Evolutionary conservation across 92 coral and sea anemone genomes (phyloP), one percentile per base, ranked within the genome.

Genomic region (Zoanthus sansibaricus): DNA sequence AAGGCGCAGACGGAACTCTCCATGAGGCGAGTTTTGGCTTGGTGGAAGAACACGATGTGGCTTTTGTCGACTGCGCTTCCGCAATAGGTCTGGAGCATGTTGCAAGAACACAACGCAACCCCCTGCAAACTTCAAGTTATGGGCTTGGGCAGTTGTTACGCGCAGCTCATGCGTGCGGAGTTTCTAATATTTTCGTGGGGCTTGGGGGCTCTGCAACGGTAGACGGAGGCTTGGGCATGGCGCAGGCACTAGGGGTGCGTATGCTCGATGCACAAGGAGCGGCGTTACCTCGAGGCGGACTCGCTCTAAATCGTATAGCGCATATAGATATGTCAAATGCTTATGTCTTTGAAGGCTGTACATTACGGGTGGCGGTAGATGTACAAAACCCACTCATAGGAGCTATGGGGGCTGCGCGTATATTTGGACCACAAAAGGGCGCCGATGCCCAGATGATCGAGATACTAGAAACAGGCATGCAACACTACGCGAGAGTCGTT

Each of bases 161-260:
- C 6, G 71, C 42, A 6, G 84, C 84, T 9, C 31, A 30, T 14
- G 31, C 32, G 25, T 15, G 16, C 1, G 84, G 84, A 16, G 20
- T 15, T 12, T 12, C 12, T 3, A 14, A 78, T 3, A 16, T 78
- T 17, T 6, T 78, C 33, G 47, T 78, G 0, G 84, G 84, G 0
- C 9, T 78, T 14, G 84, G 84, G 7, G 84, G 84, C 17, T 6
- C 15, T 14, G 84, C 84, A 9, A 78, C 84, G 42, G 46, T 30
- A 20, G 84, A 78, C 55, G 84, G 84, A 1, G 84, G 71, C 0
- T 20, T 59, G 31, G 84, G 84, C 64, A 78, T 78, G 71, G 66
- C 69, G 5, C 71, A 52, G 20, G 84, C 84, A 14, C 69, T 78
- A 4, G 84, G 84, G 3, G 17, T 18, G 5, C 84, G 69, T 0